These are phyloP conservation scores for Epicauta chinensis DNA, from an alignment of 1,140 invertebrate species.

Conservation along the genomic window DNA sequence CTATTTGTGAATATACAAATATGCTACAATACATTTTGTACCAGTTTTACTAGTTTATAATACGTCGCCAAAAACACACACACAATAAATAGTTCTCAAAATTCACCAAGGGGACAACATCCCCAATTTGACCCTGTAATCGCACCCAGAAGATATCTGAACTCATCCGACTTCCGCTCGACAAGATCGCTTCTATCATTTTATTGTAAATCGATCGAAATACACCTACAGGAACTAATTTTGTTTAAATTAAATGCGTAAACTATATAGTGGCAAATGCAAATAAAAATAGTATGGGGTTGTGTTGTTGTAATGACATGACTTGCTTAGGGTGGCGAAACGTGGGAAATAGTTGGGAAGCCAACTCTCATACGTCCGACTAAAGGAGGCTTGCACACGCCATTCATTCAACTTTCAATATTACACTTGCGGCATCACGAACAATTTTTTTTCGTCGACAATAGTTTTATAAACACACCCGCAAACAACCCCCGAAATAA, in stretches of 20 bases:
- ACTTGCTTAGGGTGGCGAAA: conserved; percentile 24
- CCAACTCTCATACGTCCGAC: conserved; percentile 22
- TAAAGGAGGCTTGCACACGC: conserved; percentile 8
- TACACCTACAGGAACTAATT: neutral
- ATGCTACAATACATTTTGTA: conserved; percentile 12
- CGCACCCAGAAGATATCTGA: too few species aligned
- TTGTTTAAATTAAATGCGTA: conserved; percentile 1
- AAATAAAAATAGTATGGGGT: conserved; percentile 21
- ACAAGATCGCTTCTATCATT: neutral
- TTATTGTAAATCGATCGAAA: too few species aligned
- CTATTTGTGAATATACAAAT: neutral
- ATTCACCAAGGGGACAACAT: too few species aligned
- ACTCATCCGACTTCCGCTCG: neutral
- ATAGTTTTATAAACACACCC: neutral
- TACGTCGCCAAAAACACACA: conserved; percentile 18
- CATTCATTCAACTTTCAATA: conserved; percentile 3
- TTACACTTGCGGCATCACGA: conserved; percentile 15
- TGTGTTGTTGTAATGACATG: conserved; percentile 21
- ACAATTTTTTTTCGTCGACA: neutral
- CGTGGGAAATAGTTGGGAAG: conserved; percentile 26
- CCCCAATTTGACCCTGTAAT: too few species aligned
- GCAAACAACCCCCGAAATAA: neutral
- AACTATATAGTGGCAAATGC: conserved; percentile 20
- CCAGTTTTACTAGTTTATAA: conserved; percentile 26
- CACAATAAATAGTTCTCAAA: too few species aligned